These are phyloP conservation scores for Polyergus mexicanus DNA, from an alignment of 1,140 invertebrate species.

Conservation along the genomic window DNA sequence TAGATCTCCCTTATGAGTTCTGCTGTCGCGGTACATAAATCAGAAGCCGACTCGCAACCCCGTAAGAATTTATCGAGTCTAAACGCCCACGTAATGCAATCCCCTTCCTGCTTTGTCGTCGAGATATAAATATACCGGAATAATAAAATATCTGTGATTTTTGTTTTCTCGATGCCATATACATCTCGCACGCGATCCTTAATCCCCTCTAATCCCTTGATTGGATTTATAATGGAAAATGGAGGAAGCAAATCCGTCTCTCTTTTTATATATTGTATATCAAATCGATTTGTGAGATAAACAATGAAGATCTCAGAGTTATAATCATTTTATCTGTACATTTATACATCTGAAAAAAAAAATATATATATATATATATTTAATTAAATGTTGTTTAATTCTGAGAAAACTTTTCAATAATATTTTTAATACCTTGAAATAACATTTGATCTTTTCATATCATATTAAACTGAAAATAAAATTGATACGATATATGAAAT, in stretches of 20 bases:
- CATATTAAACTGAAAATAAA: too few relatives aligned
- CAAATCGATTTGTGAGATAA: background rate
- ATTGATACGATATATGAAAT: background rate
- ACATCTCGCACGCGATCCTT: background rate
- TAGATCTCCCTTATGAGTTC: slow-evolving; percentile 61
- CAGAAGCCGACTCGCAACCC: slow-evolving; percentile 25
- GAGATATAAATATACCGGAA: slow-evolving; percentile 40
- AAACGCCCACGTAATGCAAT: slow-evolving; percentile 55
- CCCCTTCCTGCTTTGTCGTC: slow-evolving; percentile 23
- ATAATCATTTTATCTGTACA: background rate
- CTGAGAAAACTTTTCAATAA: too few relatives aligned
- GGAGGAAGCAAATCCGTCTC: background rate
- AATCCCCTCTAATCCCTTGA: slow-evolving; percentile 30
- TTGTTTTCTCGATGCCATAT: background rate
- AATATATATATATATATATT: too few relatives aligned
- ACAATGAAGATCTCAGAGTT: background rate
- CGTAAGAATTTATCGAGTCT: slow-evolving; percentile 55
- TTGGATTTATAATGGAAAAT: slow-evolving; percentile 49
- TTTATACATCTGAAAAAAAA: background rate
- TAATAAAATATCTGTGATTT: slow-evolving; percentile 34
- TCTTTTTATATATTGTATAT: too few relatives aligned
- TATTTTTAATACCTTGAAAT: too few relatives aligned
- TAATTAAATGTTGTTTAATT: too few relatives aligned
- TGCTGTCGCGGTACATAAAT: slow-evolving; percentile 59
- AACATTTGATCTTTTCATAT: too few relatives aligned